phyloP scores from a whole-genome alignment of 2,888 invertebrate species.

The Lasiommata megera region DNA sequence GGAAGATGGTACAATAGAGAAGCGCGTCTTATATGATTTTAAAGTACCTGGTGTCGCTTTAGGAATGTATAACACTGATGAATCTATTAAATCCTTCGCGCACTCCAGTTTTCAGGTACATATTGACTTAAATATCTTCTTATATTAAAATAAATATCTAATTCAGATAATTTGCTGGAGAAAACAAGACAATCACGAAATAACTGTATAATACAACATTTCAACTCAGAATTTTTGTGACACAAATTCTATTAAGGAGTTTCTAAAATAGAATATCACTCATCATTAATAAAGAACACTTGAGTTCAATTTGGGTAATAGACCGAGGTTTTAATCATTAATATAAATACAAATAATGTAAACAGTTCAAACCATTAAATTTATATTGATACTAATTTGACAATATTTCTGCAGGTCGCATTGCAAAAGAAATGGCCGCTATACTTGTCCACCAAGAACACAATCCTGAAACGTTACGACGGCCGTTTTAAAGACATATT shows the following conservation, averaged over 20 bases:
- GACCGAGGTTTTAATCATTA: not conserved
- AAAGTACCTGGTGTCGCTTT: slow-evolving; percentile 88
- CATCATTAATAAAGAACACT: not conserved
- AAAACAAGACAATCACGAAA: too few relatives aligned
- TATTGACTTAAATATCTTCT: not conserved
- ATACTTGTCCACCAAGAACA: slow-evolving; percentile 95
- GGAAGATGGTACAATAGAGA: slow-evolving; percentile 80
- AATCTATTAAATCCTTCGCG: slow-evolving; percentile 91
- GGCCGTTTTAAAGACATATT: slow-evolving; percentile 96
- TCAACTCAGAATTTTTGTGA: too few relatives aligned
- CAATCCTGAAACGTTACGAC: slow-evolving; percentile 93
- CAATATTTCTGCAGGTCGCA: slow-evolving; percentile 78
- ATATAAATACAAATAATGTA: not conserved
- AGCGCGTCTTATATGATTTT: slow-evolving; percentile 85
- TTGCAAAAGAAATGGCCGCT: slow-evolving; percentile 92
- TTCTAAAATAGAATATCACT: not conserved
- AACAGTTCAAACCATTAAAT: not conserved
- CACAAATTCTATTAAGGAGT: too few relatives aligned
- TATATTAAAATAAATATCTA: not conserved
- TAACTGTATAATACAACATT: too few relatives aligned
- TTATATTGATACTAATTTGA: not conserved
- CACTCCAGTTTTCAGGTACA: slow-evolving; percentile 91
- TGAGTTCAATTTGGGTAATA: not conserved
- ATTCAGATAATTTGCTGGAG: too few relatives aligned
- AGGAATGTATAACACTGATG: slow-evolving; percentile 96